phyloP scores from a whole-genome alignment of 1,140 invertebrate genomes.

The Aphelinus atriplicis region DNA sequence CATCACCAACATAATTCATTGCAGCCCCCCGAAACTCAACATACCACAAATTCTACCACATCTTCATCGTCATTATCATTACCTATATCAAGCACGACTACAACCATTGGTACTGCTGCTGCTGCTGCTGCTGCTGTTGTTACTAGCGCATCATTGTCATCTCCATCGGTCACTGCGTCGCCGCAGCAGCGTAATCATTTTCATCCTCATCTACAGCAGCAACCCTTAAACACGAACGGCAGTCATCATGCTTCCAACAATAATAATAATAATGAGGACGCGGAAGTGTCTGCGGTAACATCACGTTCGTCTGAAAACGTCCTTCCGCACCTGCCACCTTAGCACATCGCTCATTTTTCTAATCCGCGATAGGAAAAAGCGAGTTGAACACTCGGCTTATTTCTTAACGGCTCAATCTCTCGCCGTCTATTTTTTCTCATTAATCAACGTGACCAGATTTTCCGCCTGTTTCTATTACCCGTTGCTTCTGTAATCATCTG shows the following conservation, averaged over 20 bases:
- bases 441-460: background rate
- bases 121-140: constrained; percentile 27
- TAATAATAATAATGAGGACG: constrained; percentile 17
- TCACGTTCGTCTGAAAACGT: constrained; percentile 60
- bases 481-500: background rate
- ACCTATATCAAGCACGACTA: too few relatives aligned
- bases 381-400: constrained; percentile 42
- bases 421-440: background rate
- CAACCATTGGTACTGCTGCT: background rate
- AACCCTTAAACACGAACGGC: background rate
- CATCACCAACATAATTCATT: constrained; percentile 26
- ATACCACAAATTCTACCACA: constrained; percentile 19
- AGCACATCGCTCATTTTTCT: constrained; percentile 49
- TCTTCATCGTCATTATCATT: constrained; percentile 14
- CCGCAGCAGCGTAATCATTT: constrained; percentile 17
- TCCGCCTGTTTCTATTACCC: background rate
- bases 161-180: constrained; percentile 6
- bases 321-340: constrained; percentile 62
- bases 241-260: background rate
- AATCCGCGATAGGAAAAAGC: constrained; percentile 37
- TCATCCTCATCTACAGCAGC: constrained; percentile 20
- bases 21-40: background rate
- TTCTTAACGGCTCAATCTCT: background rate
- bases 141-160: constrained; percentile 18
- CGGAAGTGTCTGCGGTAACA: background rate